Evolutionary conservation across 2,888 invertebrate species (phyloP).

Genomic region (Cancer borealis): DNA sequence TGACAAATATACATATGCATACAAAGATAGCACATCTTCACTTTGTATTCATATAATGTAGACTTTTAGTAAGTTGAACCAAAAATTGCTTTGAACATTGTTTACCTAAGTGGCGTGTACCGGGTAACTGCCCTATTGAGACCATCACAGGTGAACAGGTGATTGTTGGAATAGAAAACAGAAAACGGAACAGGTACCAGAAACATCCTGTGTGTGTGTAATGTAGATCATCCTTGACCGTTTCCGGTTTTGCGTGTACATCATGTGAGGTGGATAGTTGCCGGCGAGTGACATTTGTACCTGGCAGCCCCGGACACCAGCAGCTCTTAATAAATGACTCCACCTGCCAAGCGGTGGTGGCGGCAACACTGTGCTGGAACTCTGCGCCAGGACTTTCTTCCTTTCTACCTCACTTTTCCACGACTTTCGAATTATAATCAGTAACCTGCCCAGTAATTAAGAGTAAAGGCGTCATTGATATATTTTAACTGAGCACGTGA

Average conservation of each 20-base stretch:
- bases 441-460: neutral
- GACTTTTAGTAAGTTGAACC: neutral
- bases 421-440: neutral
- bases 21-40: neutral
- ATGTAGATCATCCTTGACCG: conserved; percentile 35
- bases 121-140: conserved; percentile 26
- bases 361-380: conserved; percentile 1
- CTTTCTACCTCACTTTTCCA: neutral
- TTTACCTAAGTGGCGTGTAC: neutral
- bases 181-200: neutral
- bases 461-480: neutral
- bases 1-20: neutral
- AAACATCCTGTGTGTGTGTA: neutral
- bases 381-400: neutral
- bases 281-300: conserved; percentile 15
- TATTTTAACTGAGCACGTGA: neutral
- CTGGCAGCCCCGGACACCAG: conserved; percentile 38
- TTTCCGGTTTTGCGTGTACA: neutral
- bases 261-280: conserved; percentile 27
- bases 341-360: conserved; percentile 12
- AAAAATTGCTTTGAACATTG: neutral
- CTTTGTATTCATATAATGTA: neutral
- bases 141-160: conserved; percentile 23
- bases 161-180: neutral
- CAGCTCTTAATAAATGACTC: neutral